Percentiles rank a stretch among this genome's conserved stretches.
phyloP scores from a whole-genome alignment of 2,888 invertebrate species.

The Eupithecia subfuscata region DNA sequence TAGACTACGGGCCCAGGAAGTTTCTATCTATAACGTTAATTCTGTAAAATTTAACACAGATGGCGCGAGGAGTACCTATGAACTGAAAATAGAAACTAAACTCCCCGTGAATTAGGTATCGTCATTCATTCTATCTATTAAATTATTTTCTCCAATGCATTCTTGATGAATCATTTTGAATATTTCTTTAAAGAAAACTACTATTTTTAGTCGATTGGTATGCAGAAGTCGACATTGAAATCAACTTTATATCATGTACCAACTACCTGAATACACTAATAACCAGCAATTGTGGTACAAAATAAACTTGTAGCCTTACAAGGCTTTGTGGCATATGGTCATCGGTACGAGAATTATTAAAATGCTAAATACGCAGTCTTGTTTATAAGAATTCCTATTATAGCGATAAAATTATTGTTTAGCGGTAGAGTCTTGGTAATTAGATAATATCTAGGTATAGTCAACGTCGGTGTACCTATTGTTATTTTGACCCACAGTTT shows the following conservation, averaged over 20 bases:
- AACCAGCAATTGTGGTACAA: constrained; percentile 49
- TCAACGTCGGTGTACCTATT: too few species aligned
- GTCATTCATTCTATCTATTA: not conserved
- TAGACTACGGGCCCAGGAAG: not conserved
- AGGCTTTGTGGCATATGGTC: constrained; percentile 56
- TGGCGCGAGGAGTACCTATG: constrained; percentile 12
- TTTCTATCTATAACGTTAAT: not conserved
- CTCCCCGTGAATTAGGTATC: not conserved
- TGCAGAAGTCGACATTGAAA: constrained; percentile 19
- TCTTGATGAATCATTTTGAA: constrained; percentile 8
- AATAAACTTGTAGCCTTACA: constrained; percentile 53
- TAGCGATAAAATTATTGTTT: constrained; percentile 39
- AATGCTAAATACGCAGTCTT: constrained; percentile 10
- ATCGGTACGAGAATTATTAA: not conserved
- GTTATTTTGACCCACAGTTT: too few species aligned
- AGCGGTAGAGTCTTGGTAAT: not conserved
- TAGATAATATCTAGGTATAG: too few species aligned
- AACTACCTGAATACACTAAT: constrained; percentile 38
- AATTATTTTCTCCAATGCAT: not conserved
- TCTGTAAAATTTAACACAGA: constrained; percentile 5
- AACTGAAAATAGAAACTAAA: not conserved
- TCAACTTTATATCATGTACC: constrained; percentile 6
- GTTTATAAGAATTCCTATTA: constrained; percentile 43
- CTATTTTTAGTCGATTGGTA: constrained; percentile 15
- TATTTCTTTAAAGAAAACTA: constrained; percentile 19